These are phyloP conservation scores for Anseranas semipalmata DNA, from an alignment of 2,113 vertebrate genomes.

Conservation along the genomic window DNA sequence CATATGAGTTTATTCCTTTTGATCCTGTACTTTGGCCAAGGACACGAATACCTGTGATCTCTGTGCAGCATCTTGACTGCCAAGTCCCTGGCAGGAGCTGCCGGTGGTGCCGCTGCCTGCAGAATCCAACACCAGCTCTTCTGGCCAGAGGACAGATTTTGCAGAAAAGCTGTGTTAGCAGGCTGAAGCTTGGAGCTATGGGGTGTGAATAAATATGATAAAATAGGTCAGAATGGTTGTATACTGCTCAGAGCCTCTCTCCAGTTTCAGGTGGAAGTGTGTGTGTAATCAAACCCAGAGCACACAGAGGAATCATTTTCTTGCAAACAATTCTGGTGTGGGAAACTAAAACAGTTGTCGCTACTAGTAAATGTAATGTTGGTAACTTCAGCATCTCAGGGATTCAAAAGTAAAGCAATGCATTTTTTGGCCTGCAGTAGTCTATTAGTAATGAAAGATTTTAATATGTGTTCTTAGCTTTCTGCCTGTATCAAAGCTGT, in stretches of 20 bases:
- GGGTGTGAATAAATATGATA: neutral
- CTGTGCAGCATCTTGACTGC: neutral
- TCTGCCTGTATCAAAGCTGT: neutral
- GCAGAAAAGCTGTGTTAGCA: neutral
- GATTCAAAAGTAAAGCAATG: neutral
- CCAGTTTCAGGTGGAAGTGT: accelerated
- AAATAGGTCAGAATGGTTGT: neutral
- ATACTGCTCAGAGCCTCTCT: neutral
- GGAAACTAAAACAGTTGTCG: neutral
- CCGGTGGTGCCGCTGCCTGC: neutral
- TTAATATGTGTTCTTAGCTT: neutral
- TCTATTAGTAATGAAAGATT: neutral
- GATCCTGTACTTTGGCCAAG: neutral
- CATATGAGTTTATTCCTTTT: neutral
- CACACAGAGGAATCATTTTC: accelerated
- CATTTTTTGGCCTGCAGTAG: neutral
- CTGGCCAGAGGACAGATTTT: neutral
- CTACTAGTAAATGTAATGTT: neutral
- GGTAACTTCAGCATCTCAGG: neutral
- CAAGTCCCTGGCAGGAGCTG: neutral
- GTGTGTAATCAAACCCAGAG: neutral
- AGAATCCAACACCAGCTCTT: neutral
- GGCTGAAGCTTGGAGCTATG: neutral
- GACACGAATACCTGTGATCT: accelerated
- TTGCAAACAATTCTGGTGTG: accelerated